A percentile compares a stretch with the other conserved stretches of the same genome.
These are phyloP conservation scores for Cyrtodaria siliqua DNA, from an alignment of 2,888 invertebrate genomes.

Conservation along the genomic window DNA sequence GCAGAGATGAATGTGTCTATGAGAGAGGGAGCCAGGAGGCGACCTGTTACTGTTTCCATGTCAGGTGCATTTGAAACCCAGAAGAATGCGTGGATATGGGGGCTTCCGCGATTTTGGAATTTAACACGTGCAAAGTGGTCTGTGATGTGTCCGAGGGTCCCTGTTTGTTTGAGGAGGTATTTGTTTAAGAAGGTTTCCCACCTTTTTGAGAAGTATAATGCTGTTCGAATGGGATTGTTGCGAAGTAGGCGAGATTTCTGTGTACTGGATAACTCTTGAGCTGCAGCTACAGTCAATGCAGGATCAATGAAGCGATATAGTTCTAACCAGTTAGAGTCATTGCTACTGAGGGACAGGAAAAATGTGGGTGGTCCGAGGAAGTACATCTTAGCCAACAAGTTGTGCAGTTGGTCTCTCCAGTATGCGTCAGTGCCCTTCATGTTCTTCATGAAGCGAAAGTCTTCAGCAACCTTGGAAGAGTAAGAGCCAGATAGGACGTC, in stretches of 20 bases:
- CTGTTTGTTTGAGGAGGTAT: neutral
- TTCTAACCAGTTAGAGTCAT: conserved; percentile 43
- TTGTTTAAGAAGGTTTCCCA: conserved; percentile 29
- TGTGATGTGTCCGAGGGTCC: neutral
- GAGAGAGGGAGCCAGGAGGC: neutral
- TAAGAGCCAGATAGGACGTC: conserved; percentile 11
- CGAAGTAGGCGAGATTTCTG: conserved; percentile 13
- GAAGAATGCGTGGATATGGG: conserved; percentile 27
- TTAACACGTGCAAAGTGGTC: conserved; percentile 23
- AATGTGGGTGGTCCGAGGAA: conserved; percentile 42
- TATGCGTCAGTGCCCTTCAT: too few relatives aligned
- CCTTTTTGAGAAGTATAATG: conserved; percentile 32
- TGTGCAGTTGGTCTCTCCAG: too few relatives aligned
- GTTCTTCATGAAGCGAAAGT: conserved; percentile 44
- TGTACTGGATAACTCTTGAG: conserved; percentile 6
- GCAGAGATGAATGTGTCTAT: conserved; percentile 29
- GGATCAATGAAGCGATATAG: conserved; percentile 29
- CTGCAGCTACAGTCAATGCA: conserved; percentile 6
- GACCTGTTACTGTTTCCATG: conserved; percentile 26
- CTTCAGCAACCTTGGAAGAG: conserved; percentile 19
- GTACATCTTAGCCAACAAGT: conserved; percentile 36
- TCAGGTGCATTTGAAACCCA: conserved; percentile 20
- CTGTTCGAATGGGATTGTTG: conserved; percentile 28
- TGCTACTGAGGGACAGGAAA: conserved; percentile 39
- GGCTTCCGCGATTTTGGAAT: conserved; percentile 20